Conservation (phyloP, 2,797 vertebrate genomes). For the Acanthurus leucopareius region DNA sequence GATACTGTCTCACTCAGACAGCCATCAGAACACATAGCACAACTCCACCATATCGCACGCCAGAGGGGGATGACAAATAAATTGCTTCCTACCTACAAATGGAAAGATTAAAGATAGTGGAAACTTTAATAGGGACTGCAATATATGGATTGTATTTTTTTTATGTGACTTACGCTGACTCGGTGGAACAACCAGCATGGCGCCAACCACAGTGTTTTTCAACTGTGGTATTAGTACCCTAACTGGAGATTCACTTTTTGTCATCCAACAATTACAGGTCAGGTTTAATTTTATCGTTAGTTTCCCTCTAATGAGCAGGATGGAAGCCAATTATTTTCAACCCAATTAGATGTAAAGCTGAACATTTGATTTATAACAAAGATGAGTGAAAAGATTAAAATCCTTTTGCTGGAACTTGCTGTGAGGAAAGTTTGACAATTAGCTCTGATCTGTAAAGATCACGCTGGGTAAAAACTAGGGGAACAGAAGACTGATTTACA, state of each 20-base stretch:
- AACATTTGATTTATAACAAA: conserved; percentile 20
- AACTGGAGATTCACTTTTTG: conserved; percentile 19
- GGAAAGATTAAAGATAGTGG: conserved; percentile 58
- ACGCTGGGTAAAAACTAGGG: not conserved
- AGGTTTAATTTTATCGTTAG: conserved; percentile 19
- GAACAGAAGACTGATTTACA: not conserved
- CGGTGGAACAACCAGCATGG: conserved; percentile 9
- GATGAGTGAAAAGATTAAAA: not conserved
- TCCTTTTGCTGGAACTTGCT: not conserved
- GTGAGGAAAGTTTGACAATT: not conserved
- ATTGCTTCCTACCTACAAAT: conserved; percentile 68
- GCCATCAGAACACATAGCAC: conserved; percentile 57
- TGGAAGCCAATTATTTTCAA: conserved; percentile 25
- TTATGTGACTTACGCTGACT: conserved; percentile 22
- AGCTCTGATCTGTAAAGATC: not conserved
- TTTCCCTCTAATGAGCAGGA: conserved; percentile 3
- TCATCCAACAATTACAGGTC: not conserved
- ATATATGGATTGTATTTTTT: conserved; percentile 36
- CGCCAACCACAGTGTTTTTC: conserved; percentile 1
- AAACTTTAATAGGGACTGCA: conserved; percentile 47
- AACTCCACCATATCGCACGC: conserved; percentile 19
- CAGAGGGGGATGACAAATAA: conserved; percentile 65
- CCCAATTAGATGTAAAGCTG: conserved; percentile 8
- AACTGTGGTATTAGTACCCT: conserved; percentile 10
- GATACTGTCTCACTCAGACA: conserved; percentile 52